Evolutionary conservation across 1,140 invertebrate genomes (phyloP), one percentile per base, ranked within the genome.

Genomic region (Drosophila tristis): DNA sequence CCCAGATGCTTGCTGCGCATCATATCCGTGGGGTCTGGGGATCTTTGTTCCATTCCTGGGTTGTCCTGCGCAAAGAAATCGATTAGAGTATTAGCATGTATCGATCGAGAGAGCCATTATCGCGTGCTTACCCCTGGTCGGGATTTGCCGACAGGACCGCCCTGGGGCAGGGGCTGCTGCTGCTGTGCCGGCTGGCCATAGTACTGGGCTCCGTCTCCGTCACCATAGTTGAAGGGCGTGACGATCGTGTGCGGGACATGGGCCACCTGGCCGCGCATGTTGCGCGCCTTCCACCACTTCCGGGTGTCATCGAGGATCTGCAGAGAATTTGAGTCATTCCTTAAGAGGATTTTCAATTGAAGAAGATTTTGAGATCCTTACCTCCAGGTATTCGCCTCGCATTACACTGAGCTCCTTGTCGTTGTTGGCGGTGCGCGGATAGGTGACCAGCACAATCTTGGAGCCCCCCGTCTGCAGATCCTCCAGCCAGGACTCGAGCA

Each of bases 221-320:
- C 85, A 4, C 72, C 74, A 43, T 80, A 91, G 23, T 81, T 87
- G 60, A 94, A 94, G 6, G 96, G 94, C 13, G 97, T 96, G 39
- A 99, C 97, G 91, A 99, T 99, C 20, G 98, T 99, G 93, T 99
- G 98, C 0, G 98, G 98, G 49, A 99, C 98, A 92, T 99, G 98
- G 39, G 97, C 98, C 7, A 97, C 94, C 90, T 97, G 95, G 4
- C 97, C 97, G 67, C 96, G 94, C 29, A 95, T 94, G 92, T 99
- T 99, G 62, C 97, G 94, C 66, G 98, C 97, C 93, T 98, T 98
- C 98, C 98, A 99, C 98, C 98, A 99, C 92, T 99, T 99, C 74
- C 98, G 94, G 43, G 95, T 96, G 92, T 98, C 97, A 91, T 99
- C 98, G 51, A 99, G 93, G 44, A 99, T 95, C 96, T 98, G 86